phyloP scores from a whole-genome alignment of 2,797 vertebrate genomes.

The Micrastur ruficollis region DNA sequence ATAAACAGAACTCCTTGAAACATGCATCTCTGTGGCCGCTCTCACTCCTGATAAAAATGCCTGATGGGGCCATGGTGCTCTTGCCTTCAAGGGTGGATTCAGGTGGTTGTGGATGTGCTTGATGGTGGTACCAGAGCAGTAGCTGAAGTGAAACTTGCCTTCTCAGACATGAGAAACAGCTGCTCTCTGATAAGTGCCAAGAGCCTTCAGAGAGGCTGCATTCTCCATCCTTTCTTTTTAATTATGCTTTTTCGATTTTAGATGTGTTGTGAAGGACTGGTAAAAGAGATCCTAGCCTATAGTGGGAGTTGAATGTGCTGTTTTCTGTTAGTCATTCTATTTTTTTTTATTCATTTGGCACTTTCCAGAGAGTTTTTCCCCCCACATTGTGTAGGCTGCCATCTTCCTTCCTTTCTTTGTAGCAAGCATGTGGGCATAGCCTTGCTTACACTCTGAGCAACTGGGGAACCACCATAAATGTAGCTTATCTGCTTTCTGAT shows the following conservation, averaged over 20 bases:
- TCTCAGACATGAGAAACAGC: background rate
- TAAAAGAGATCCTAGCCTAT: slow-evolving; percentile 17
- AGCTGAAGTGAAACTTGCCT: background rate
- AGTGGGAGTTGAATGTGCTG: slow-evolving; percentile 52
- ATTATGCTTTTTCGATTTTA: background rate
- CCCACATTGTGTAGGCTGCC: slow-evolving; percentile 48
- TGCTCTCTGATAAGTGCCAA: background rate
- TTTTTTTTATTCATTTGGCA: slow-evolving; percentile 35
- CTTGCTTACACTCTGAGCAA: slow-evolving; percentile 61
- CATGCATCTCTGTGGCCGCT: rapidly evolving
- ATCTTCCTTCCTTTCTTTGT: slow-evolving; percentile 55
- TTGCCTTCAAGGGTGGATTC: background rate
- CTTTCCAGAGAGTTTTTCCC: slow-evolving; percentile 10
- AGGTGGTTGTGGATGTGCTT: background rate
- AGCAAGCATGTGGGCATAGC: slow-evolving; percentile 73
- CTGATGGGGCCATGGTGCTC: background rate
- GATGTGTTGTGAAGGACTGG: background rate
- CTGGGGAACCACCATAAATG: slow-evolving; percentile 47
- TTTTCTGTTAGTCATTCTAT: slow-evolving; percentile 64
- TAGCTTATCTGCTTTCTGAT: slow-evolving; percentile 64
- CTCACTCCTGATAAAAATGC: background rate
- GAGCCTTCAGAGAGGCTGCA: background rate
- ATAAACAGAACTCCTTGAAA: background rate
- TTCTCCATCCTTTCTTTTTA: slow-evolving; percentile 21
- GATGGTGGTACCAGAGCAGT: background rate